Evolutionary conservation across 1,140 invertebrate genomes (phyloP).

Genomic region (Helicoverpa zea): DNA sequence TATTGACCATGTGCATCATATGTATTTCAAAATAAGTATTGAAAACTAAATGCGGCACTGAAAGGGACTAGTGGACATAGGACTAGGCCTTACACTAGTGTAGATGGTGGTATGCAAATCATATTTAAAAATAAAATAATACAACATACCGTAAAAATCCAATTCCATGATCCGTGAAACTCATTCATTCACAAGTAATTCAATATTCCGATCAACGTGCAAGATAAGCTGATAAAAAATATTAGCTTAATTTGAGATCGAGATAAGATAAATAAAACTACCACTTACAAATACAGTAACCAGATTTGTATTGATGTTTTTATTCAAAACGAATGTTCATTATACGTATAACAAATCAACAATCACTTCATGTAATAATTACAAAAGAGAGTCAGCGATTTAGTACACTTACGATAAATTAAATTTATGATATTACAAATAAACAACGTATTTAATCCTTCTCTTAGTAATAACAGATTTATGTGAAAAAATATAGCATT

Average conservation of each 20-base stretch:
- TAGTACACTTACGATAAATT: slow-evolving; percentile 22
- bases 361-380: slow-evolving; percentile 16
- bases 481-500: slow-evolving; percentile 38
- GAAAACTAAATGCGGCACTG: too few relatives aligned
- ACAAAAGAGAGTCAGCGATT: slow-evolving; percentile 18
- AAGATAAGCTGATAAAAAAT: background rate
- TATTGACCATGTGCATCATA: too few relatives aligned
- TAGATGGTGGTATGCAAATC: too few relatives aligned
- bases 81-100: too few relatives aligned
- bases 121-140: too few relatives aligned
- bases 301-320: slow-evolving; percentile 45
- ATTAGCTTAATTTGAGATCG: background rate
- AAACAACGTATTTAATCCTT: background rate
- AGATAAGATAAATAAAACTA: slow-evolving; percentile 38
- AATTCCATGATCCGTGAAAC: too few relatives aligned
- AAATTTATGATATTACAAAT: slow-evolving; percentile 1
- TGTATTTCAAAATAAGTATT: too few relatives aligned
- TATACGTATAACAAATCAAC: slow-evolving; percentile 33
- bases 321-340: slow-evolving; percentile 18
- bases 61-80: too few relatives aligned
- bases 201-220: background rate
- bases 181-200: background rate
- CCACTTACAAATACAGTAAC: slow-evolving; percentile 41
- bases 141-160: too few relatives aligned
- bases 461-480: slow-evolving; percentile 35